These are phyloP conservation scores for Thaleichthys pacificus DNA, from an alignment of 2,797 vertebrate species.

Conservation along the genomic window DNA sequence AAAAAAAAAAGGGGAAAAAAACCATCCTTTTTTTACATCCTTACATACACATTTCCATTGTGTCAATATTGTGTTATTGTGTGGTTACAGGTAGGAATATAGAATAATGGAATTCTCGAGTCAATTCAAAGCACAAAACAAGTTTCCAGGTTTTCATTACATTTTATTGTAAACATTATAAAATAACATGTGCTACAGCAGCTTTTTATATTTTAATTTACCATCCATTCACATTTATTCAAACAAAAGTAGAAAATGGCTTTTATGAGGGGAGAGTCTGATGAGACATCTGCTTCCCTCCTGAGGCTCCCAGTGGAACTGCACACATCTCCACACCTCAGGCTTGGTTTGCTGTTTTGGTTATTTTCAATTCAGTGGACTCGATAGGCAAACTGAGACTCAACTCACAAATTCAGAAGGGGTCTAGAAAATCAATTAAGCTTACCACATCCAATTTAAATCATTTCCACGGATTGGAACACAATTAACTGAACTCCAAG, in stretches of 20 bases:
- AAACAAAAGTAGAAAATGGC: slow-evolving; percentile 55
- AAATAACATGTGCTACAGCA: slow-evolving; percentile 67
- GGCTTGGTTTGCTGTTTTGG: not conserved
- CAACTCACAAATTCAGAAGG: not conserved
- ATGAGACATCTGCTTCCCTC: slow-evolving; percentile 35
- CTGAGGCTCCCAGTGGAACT: slow-evolving; percentile 41
- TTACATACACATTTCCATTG: too few relatives aligned
- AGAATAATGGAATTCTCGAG: not conserved
- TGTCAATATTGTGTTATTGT: too few relatives aligned
- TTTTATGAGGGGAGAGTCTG: slow-evolving; percentile 38
- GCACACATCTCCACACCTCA: slow-evolving; percentile 6
- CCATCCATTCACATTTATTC: slow-evolving; percentile 57
- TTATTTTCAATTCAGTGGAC: not conserved
- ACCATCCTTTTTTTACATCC: too few relatives aligned
- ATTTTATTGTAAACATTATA: slow-evolving; percentile 77
- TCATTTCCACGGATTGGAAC: slow-evolving; percentile 9
- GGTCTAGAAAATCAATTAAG: slow-evolving; percentile 15
- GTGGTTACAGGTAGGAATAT: too few relatives aligned
- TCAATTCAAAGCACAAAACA: not conserved
- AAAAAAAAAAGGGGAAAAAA: too few relatives aligned
- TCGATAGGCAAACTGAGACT: not conserved
- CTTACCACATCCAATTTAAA: slow-evolving; percentile 20
- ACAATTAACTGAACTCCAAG: slow-evolving; percentile 10
- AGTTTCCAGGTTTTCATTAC: slow-evolving; percentile 37
- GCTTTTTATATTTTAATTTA: slow-evolving; percentile 50